Evolutionary conservation across 2,113 vertebrate genomes (phyloP), one percentile per base, ranked within the genome.

Genomic region (Protomyctophum bolini): DNA sequence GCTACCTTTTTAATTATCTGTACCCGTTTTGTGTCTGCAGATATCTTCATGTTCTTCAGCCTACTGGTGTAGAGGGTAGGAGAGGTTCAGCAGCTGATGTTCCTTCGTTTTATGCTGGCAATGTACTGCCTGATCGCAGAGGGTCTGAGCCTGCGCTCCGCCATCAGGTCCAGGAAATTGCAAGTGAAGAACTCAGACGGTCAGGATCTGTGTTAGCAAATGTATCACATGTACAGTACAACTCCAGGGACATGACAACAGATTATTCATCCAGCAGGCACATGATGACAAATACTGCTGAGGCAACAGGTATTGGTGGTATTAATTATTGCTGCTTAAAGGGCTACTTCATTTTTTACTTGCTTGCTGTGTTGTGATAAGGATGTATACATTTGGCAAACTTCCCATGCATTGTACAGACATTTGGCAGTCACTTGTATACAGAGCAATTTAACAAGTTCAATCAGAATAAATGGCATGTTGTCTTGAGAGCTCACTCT

Each of bases 11-110:
- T 59, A 10, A 45, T 11, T 21, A 52, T 1, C 14, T 55, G 48
- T 14, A 1, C 4, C 0, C 6, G 2, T 57, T 68, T 61, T 47
- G 2, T 33, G 15, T 47, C 61, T 33, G 15, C 10, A 97, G 95
- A 76, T 96, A 92, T 80, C 88, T 86, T 79, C 94, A 95, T 62
- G 58, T 86, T 52, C 70, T 7, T 33, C 85, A 80, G n/a, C 63
- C 86, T 8, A 60, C 51, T 0, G 66, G 10, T 47, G 9, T 56
- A 67, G 56, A 79, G 0, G 52, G 66, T 29, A 72, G 54, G 45
- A 70, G 75, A 7, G 14, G 65, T 28, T 89, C 86, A 0, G 78
- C 83, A 4, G 88, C 90, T 7, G 2, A 52, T 0, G 0, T 90
- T 48, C 73, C 83, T 47, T 68, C 75, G 63, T 73, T 83, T 47